These are phyloP conservation scores for Cydia amplana DNA, from an alignment of 1,140 invertebrate species.

Conservation along the genomic window DNA sequence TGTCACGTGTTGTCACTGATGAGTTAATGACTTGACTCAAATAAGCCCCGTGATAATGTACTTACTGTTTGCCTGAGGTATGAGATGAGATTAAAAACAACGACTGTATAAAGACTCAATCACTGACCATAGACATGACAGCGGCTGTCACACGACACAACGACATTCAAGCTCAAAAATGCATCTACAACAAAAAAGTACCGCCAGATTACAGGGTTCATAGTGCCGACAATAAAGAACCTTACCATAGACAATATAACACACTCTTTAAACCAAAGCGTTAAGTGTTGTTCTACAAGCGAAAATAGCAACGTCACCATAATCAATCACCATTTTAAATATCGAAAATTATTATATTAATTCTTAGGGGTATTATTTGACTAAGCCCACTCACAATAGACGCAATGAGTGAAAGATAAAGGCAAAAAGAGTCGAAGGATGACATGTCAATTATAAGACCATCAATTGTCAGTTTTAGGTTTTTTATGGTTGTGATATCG, in stretches of 20 bases:
- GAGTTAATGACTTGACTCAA: too few species aligned
- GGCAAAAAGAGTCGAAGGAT: conserved; percentile 57
- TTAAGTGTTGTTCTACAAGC: conserved; percentile 38
- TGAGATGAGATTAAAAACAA: neutral
- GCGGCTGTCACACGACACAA: conserved; percentile 22
- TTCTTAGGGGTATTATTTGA: conserved; percentile 71
- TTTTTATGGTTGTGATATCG: conserved; percentile 37
- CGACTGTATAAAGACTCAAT: conserved; percentile 2
- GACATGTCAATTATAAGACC: conserved; percentile 74
- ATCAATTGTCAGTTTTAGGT: conserved; percentile 56
- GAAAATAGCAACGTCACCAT: conserved; percentile 63
- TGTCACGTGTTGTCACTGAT: too few species aligned
- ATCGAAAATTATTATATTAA: conserved; percentile 76
- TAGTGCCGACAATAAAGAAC: conserved; percentile 41
- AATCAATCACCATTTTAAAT: conserved; percentile 77
- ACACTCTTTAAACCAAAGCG: conserved; percentile 40
- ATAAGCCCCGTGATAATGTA: too few species aligned
- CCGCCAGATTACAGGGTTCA: conserved; percentile 41
- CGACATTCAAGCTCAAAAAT: conserved; percentile 47
- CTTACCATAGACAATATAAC: conserved; percentile 43
- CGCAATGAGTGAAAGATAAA: conserved; percentile 60
- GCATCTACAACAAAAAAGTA: conserved; percentile 43
- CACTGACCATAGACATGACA: conserved; percentile 28
- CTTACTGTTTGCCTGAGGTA: too few species aligned
- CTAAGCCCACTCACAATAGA: conserved; percentile 69